Evolutionary conservation across 2,113 vertebrate genomes (phyloP).

Genomic region (Neofelis nebulosa): DNA sequence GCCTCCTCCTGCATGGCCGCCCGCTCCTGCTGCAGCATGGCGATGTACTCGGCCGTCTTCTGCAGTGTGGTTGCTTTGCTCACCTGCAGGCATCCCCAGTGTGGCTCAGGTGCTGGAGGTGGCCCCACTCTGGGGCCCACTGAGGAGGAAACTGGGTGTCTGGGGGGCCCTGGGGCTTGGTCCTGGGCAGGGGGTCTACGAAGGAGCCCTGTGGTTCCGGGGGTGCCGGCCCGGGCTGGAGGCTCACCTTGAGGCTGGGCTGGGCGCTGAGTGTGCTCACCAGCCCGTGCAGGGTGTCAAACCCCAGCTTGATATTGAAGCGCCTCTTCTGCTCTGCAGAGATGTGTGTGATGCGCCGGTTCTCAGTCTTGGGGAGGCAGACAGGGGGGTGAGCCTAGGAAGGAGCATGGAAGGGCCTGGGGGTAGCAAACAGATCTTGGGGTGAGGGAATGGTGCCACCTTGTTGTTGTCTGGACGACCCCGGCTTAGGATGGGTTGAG

Average conservation of each 20-base stretch:
- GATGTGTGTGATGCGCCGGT: slow-evolving; percentile 95
- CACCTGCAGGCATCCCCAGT: slow-evolving; percentile 84
- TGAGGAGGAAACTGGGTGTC: neutral
- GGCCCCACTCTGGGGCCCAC: neutral
- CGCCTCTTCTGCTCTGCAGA: slow-evolving; percentile 98
- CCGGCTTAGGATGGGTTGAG: slow-evolving; percentile 79
- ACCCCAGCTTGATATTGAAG: slow-evolving; percentile 98
- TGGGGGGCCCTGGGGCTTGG: neutral
- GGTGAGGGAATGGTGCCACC: slow-evolving; percentile 78
- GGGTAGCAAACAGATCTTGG: neutral
- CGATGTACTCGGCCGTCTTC: slow-evolving; percentile 96
- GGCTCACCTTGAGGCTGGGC: slow-evolving; percentile 94
- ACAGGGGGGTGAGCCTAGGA: neutral
- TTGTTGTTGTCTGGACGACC: slow-evolving; percentile 88
- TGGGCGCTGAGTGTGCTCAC: slow-evolving; percentile 95
- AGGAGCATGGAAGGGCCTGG: neutral
- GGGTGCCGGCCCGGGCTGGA: neutral
- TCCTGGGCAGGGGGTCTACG: neutral
- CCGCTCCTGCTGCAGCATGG: slow-evolving; percentile 97
- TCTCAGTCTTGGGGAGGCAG: slow-evolving; percentile 86
- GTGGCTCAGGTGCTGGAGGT: neutral
- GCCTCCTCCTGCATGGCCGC: slow-evolving; percentile 93
- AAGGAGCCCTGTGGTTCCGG: neutral
- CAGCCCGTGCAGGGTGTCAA: slow-evolving; percentile 94
- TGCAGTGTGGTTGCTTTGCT: slow-evolving; percentile 97